Percentiles rank a stretch among this genome's conserved stretches.
Evolutionary conservation across 2,888 invertebrate genomes (phyloP).

Genomic region (Caenorhabditis panamensis): DNA sequence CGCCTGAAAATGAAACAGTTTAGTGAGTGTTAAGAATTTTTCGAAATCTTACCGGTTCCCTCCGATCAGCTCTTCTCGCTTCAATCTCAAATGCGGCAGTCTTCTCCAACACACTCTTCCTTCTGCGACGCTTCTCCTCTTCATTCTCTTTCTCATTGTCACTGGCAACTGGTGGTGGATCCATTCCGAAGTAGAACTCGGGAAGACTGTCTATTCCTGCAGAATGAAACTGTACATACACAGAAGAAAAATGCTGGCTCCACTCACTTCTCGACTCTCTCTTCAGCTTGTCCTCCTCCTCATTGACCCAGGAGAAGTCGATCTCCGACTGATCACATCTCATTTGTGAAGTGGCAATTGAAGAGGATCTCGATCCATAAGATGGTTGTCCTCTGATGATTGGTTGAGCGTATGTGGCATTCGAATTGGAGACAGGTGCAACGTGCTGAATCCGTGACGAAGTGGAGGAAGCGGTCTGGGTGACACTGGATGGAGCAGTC

Average conservation of each 20-base stretch:
- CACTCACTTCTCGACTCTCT: conserved; percentile 49
- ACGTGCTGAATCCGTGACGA: conserved; percentile 41
- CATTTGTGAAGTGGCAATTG: conserved; percentile 65
- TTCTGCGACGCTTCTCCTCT: conserved; percentile 34
- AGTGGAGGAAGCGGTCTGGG: conserved; percentile 34
- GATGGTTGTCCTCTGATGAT: conserved; percentile 59
- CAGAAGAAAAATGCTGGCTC: too few species aligned
- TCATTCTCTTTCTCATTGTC: conserved; percentile 47
- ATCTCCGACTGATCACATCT: conserved; percentile 70
- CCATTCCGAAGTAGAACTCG: conserved; percentile 66
- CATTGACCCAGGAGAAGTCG: conserved; percentile 70
- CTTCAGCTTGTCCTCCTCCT: conserved; percentile 67
- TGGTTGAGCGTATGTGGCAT: conserved; percentile 65
- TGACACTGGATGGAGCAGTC: conserved; percentile 11
- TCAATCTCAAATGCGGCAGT: conserved; percentile 55
- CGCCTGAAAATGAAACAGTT: conserved; percentile 37
- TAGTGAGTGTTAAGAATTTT: too few species aligned
- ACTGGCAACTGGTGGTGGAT: conserved; percentile 54
- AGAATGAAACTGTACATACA: too few species aligned
- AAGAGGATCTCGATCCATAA: conserved; percentile 64
- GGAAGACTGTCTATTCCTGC: conserved; percentile 54
- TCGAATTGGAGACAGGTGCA: conserved; percentile 14
- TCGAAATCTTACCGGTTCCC: conserved; percentile 56
- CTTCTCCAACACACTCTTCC: conserved; percentile 55
- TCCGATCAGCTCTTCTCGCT: conserved; percentile 52